These are phyloP conservation scores for Philypnodon macrostomus DNA, from an alignment of 2,797 vertebrate species.

Conservation along the genomic window DNA sequence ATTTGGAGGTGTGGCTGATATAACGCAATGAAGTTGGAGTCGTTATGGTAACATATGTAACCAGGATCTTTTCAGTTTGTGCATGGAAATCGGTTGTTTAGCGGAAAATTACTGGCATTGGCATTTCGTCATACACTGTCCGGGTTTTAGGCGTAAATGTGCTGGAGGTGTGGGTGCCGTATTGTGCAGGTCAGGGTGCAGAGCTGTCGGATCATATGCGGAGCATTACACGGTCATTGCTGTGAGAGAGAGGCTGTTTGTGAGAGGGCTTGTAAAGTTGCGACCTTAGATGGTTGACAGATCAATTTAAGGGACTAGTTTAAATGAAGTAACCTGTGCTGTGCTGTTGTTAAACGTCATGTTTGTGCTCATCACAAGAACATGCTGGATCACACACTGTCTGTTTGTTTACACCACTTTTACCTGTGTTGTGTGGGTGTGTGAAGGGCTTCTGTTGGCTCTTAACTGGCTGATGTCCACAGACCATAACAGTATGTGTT, in stretches of 20 bases:
- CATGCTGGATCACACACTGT: too few species aligned
- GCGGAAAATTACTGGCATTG: slow-evolving; percentile 37
- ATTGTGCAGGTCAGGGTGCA: slow-evolving; percentile 49
- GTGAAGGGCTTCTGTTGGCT: not conserved
- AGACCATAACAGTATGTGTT: slow-evolving; percentile 23
- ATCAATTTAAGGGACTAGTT: slow-evolving; percentile 28
- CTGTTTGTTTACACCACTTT: slow-evolving; percentile 21
- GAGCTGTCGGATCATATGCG: slow-evolving; percentile 42
- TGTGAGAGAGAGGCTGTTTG: slow-evolving; percentile 22
- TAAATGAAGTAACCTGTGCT: slow-evolving; percentile 24
- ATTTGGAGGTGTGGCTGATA: slow-evolving; percentile 36
- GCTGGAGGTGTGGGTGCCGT: slow-evolving; percentile 32
- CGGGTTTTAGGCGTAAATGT: not conserved
- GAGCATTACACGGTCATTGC: slow-evolving; percentile 39
- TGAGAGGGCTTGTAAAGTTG: slow-evolving; percentile 34
- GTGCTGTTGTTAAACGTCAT: too few species aligned
- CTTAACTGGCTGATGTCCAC: not conserved
- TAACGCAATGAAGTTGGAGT: slow-evolving; percentile 41
- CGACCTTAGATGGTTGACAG: slow-evolving; percentile 40
- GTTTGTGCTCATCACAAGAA: too few species aligned
- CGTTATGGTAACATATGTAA: slow-evolving; percentile 18
- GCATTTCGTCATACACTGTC: slow-evolving; percentile 9
- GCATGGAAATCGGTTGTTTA: slow-evolving; percentile 15
- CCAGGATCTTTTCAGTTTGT: slow-evolving; percentile 8
- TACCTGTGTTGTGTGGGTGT: slow-evolving; percentile 8